Evolutionary conservation across 2,888 invertebrate species (phyloP), one percentile per base, ranked within the genome.

Genomic region (Neoaliturus tenellus): DNA sequence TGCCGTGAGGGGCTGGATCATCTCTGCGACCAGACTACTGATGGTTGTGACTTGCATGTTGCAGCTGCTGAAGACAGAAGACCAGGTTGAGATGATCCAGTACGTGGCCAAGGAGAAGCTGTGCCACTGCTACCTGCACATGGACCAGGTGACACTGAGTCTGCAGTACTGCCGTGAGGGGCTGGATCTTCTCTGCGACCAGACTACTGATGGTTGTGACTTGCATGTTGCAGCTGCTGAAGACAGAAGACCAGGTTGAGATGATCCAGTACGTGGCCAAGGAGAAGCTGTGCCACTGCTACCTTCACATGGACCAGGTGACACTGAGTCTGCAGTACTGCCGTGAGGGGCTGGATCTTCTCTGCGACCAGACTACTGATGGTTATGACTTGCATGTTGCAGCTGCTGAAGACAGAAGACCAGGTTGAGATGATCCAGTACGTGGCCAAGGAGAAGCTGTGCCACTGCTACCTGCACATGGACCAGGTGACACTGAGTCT

Each of bases 1-100:
- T 99, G 99, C 91, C 93, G 94, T 73, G 93, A 94, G 75, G 98
- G 98, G 31, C 91, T 99, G 82, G 93, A 94, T n/a, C n/a, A n/a
- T n/a, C n/a, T n/a, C n/a, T n/a, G n/a, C n/a, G n/a, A n/a, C n/a
- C n/a, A n/a, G n/a, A n/a, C n/a, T n/a, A n/a, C n/a, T n/a, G n/a
- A n/a, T n/a, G n/a, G n/a, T n/a, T n/a, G n/a, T n/a, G n/a, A n/a
- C n/a, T n/a, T n/a, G n/a, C n/a, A n/a, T n/a, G n/a, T n/a, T 71
- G 14, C 89, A 91, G 88, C 91, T 92, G 80, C 87, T 93, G 48
- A 86, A 87, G 69, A 73, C 90, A 95, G 82, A 94, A 90, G 92
- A 93, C 0, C 93, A 95, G 0, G 93, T 95, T 51, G 90, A 92
- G 39, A 93, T 95, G 89, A 95, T 97, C 14, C 93, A 94, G 83